Evolutionary conservation across 30 jellyfish, hydroid and myxozoan species (phyloP), one percentile per base, ranked within the genome.

Genomic region (Pseudorhiza aurosa): DNA sequence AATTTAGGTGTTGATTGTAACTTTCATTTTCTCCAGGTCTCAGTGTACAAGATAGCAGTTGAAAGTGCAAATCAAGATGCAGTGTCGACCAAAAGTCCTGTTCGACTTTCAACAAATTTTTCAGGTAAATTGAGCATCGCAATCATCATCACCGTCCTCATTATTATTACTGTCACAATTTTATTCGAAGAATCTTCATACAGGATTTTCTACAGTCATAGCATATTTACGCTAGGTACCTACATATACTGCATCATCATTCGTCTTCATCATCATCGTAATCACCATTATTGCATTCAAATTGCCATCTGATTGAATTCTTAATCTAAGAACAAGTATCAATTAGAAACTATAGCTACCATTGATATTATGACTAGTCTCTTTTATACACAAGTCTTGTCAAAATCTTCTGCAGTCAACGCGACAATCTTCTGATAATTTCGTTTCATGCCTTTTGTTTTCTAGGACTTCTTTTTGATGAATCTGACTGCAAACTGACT

Each of bases 21-120:
- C n/a, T n/a, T n/a, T 10, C 44, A 37, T 72, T 0, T 0, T 50
- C 42, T 29, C 22, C 25, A 85, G 96, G 86, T 53, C 1, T 85
- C 96, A 2, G 85, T 67, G 0, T 85, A 56, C 68, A 85, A 85
- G 40, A 26, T 85, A 6, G 96, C 96, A 26, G 65, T 85, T 9
- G 83, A 69, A 42, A 75, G 53, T 25, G 91, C 83, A 9, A 85
- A 85, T 70, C 31, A 46, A 14, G 58, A 55, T 21, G 87, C 90
- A 3, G 74, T 26, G 0, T 5, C 60, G 9, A 63, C n/a, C 21
- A 84, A 84, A 24, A 84, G 84, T 40, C 64, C 58, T 0, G 60
- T 84, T 33, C 39, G 95, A 24, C 43, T 84, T 0, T 70, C 87
- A 15, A 49, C 75, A 3, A 72, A 84, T 43, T 60, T 70, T 31